Evolutionary conservation across 2,888 invertebrate species (phyloP).

Genomic region (Standfussiana lucernea): DNA sequence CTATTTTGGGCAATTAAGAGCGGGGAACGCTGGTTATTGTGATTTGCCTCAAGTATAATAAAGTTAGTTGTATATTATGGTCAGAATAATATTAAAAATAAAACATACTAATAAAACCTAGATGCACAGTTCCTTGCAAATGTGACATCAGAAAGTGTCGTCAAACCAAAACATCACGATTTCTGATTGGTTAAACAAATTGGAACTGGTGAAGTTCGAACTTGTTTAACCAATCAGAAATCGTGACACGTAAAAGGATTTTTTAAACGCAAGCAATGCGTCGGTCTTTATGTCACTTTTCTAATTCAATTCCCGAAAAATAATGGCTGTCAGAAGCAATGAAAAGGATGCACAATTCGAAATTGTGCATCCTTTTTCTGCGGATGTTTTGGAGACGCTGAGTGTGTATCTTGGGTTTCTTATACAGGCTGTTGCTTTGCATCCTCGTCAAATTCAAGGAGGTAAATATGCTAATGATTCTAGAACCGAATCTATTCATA

Average conservation of each 20-base stretch:
- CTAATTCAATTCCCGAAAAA: not conserved
- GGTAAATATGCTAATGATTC: too few species aligned
- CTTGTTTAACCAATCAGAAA: too few species aligned
- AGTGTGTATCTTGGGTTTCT: not conserved
- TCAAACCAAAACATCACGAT: not conserved
- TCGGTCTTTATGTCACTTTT: not conserved
- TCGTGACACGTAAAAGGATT: too few species aligned
- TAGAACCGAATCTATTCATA: too few species aligned
- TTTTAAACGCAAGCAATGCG: not conserved
- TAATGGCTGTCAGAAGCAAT: not conserved
- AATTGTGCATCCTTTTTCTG: not conserved
- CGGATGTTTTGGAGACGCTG: not conserved
- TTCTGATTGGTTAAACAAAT: not conserved
- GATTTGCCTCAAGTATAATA: constrained; percentile 19
- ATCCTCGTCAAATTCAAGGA: too few species aligned
- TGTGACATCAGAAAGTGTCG: not conserved
- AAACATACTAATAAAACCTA: not conserved
- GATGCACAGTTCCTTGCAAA: not conserved
- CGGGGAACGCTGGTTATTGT: constrained; percentile 20
- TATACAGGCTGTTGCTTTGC: too few species aligned
- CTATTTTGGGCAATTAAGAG: constrained; percentile 19
- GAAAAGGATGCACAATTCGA: not conserved
- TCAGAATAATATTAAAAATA: not conserved
- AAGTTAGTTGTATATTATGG: not conserved
- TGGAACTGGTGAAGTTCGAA: too few species aligned